Evolutionary conservation across 2,113 vertebrate genomes (phyloP).

Genomic region (Peromyscus californicus): DNA sequence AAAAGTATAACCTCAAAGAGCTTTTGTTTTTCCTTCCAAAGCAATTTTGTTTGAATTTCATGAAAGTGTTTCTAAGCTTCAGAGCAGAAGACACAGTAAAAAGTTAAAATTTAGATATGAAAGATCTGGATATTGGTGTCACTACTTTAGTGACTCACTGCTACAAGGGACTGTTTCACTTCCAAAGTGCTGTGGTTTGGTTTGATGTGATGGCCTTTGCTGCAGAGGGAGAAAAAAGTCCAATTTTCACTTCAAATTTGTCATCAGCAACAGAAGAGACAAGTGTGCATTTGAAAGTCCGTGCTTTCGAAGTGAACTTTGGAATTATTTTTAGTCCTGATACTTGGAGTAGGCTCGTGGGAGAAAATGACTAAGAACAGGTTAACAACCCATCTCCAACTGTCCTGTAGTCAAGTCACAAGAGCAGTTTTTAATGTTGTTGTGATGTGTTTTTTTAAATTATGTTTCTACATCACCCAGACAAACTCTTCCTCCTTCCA

Average conservation of each 20-base stretch:
- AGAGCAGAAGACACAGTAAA: not conserved
- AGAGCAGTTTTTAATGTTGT: conserved; percentile 14
- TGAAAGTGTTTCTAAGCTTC: conserved; percentile 16
- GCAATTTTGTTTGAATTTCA: conserved; percentile 13
- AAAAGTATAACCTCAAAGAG: not conserved
- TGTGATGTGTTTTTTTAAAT: conserved; percentile 39
- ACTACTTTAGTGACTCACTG: not conserved
- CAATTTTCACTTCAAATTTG: conserved; percentile 42
- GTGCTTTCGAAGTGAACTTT: conserved; percentile 20
- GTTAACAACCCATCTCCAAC: conserved; percentile 23
- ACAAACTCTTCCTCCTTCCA: conserved; percentile 70
- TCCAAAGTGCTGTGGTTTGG: not conserved
- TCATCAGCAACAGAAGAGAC: conserved; percentile 22
- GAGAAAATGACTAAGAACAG: conserved; percentile 42
- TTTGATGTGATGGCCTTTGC: not conserved
- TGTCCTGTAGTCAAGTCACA: conserved; percentile 56
- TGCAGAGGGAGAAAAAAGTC: not conserved
- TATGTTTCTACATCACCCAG: conserved; percentile 40
- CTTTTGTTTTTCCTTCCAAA: not conserved
- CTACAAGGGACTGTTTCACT: not conserved
- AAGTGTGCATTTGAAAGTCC: conserved; percentile 24
- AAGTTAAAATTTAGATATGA: not conserved
- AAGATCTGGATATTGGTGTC: not conserved
- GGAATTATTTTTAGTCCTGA: conserved; percentile 52
- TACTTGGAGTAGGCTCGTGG: not conserved